phyloP scores from a whole-genome alignment of 2,888 invertebrate species.

The Gasteruption jaculator region DNA sequence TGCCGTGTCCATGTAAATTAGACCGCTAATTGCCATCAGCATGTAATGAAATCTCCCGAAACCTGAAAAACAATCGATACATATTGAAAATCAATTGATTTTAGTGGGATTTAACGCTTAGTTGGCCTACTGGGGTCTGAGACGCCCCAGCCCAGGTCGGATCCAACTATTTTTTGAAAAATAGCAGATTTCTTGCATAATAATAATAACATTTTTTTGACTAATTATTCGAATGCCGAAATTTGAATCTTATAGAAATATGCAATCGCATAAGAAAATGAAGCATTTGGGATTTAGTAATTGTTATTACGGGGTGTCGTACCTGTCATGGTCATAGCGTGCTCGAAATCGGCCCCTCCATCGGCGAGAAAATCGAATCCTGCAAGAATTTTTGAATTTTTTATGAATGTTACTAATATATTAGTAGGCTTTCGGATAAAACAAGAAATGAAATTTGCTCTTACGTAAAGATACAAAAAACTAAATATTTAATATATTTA shows the following conservation, averaged over 20 bases:
- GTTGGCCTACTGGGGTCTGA: too few relatives aligned
- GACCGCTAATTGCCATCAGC: slow-evolving; percentile 54
- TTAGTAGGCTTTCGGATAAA: background rate
- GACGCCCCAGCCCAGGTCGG: too few relatives aligned
- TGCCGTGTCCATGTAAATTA: slow-evolving; percentile 58
- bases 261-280: slow-evolving; percentile 2
- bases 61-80: slow-evolving; percentile 37
- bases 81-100: background rate
- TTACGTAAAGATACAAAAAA: too few relatives aligned
- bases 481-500: too few relatives aligned
- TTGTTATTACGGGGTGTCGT: slow-evolving; percentile 31
- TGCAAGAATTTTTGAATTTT: slow-evolving; percentile 46
- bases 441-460: background rate
- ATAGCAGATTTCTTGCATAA: too few relatives aligned
- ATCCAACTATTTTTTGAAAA: too few relatives aligned
- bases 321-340: slow-evolving; percentile 69
- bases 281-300: too few relatives aligned
- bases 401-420: slow-evolving; percentile 2
- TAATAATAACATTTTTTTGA: background rate
- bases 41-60: slow-evolving; percentile 56
- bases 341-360: slow-evolving; percentile 70
- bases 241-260: background rate
- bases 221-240: background rate
- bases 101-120: background rate
- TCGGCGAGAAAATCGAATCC: slow-evolving; percentile 70